Evolutionary conservation across 2,797 vertebrate species (phyloP).

Genomic region (Triplophysa bombifrons): DNA sequence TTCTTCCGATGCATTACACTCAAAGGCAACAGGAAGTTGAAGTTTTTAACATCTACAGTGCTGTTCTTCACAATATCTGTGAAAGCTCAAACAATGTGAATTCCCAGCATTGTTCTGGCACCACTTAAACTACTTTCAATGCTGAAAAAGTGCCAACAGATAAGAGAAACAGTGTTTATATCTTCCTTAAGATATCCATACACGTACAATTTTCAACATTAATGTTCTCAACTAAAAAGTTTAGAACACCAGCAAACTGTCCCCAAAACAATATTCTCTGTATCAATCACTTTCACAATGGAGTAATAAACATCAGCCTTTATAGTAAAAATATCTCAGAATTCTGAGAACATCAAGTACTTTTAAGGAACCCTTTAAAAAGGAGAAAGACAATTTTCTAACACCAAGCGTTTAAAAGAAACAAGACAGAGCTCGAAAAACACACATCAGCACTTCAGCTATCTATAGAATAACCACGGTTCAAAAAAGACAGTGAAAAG

Average conservation of each 20-base stretch:
- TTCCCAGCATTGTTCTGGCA: constrained; percentile 28
- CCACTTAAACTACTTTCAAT: neutral
- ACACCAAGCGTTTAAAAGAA: neutral
- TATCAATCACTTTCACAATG: neutral
- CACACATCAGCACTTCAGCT: constrained; percentile 30
- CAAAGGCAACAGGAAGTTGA: constrained; percentile 34
- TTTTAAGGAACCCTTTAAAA: neutral
- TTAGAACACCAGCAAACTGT: no score
- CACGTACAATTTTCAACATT: neutral
- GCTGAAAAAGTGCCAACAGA: constrained; percentile 11
- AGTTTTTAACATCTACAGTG: constrained; percentile 9
- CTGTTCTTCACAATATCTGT: constrained; percentile 36
- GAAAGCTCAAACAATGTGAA: constrained; percentile 26
- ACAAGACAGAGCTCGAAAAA: constrained; percentile 33
- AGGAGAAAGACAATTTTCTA: constrained; percentile 2
- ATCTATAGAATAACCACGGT: constrained; percentile 30
- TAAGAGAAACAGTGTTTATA: neutral
- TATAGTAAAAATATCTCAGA: neutral
- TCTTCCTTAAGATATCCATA: neutral
- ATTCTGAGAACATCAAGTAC: neutral
- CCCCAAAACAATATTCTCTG: no score
- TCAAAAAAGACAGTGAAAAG: neutral
- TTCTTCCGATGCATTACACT: constrained; percentile 10
- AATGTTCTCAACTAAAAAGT: neutral
- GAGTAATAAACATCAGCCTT: neutral